Evolutionary conservation across 2,888 invertebrate genomes (phyloP).

Genomic region (Parthenolecanium corni): DNA sequence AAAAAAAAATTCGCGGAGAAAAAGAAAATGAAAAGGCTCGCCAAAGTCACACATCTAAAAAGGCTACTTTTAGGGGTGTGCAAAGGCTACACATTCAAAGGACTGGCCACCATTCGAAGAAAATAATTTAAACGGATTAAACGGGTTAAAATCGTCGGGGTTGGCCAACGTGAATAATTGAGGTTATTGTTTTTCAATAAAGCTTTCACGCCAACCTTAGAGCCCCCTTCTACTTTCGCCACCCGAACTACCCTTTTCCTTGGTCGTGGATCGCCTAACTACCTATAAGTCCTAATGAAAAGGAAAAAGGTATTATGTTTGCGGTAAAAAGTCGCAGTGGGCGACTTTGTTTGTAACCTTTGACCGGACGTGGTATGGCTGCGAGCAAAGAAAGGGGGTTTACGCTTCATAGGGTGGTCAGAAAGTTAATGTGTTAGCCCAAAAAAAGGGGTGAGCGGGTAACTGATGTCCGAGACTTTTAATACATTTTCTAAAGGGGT

Average conservation of each 20-base stretch:
- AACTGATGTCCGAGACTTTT: conserved; percentile 17
- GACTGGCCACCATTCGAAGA: too few species aligned
- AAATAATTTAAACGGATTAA: too few species aligned
- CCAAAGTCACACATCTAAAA: neutral
- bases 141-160: neutral
- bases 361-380: conserved; percentile 11
- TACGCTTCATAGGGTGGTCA: conserved; percentile 28
- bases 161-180: conserved; percentile 22
- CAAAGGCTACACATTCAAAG: too few species aligned
- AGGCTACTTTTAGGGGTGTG: too few species aligned
- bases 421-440: conserved; percentile 16
- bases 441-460: neutral
- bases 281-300: conserved; percentile 27
- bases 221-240: neutral
- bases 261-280: neutral
- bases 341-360: conserved; percentile 26
- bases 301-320: conserved; percentile 26
- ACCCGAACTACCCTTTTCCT: too few species aligned
- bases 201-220: conserved; percentile 24
- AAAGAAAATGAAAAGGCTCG: neutral
- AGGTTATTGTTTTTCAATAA: conserved; percentile 27
- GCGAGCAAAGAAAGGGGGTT: conserved; percentile 17
- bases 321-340: conserved; percentile 18
- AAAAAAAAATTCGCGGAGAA: neutral
- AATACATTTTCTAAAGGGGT: conserved; percentile 17